Conservation (phyloP, 1,140 invertebrate species). For the Macrocentrus cingulum region DNA sequence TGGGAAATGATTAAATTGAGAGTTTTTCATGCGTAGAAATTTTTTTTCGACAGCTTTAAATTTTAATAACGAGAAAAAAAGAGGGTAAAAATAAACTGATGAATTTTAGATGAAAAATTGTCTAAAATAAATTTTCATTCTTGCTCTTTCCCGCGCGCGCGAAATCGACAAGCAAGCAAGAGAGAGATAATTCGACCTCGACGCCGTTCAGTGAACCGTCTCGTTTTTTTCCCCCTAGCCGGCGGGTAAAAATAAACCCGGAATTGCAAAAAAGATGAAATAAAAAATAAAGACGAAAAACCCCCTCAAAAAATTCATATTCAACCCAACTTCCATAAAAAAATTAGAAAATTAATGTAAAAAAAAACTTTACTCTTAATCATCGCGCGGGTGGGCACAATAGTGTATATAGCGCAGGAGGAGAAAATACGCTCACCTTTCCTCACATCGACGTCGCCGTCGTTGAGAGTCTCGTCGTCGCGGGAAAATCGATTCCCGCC, state of each 20-base stretch:
- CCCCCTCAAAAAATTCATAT: not conserved
- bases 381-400: not conserved
- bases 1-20: no score
- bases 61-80: no score
- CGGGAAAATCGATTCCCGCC: conserved; percentile 29
- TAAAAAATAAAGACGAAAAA: not conserved
- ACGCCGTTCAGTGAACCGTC: conserved; percentile 28
- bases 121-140: conserved; percentile 6
- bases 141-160: conserved; percentile 16
- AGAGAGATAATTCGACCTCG: conserved; percentile 26
- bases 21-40: no score
- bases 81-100: not conserved
- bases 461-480: conserved; percentile 15
- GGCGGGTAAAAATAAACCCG: conserved; percentile 10
- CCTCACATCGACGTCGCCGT: conserved; percentile 25
- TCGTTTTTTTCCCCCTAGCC: conserved; percentile 16
- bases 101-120: no score
- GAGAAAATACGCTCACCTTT: conserved; percentile 16
- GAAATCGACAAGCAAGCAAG: conserved; percentile 7
- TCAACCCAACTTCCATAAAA: not conserved
- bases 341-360: not conserved
- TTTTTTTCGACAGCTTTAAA: no score
- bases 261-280: conserved; percentile 13
- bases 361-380: conserved; percentile 2
- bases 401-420: not conserved